Conservation (phyloP, 2,888 invertebrate genomes). For the Hyles lineata region DNA sequence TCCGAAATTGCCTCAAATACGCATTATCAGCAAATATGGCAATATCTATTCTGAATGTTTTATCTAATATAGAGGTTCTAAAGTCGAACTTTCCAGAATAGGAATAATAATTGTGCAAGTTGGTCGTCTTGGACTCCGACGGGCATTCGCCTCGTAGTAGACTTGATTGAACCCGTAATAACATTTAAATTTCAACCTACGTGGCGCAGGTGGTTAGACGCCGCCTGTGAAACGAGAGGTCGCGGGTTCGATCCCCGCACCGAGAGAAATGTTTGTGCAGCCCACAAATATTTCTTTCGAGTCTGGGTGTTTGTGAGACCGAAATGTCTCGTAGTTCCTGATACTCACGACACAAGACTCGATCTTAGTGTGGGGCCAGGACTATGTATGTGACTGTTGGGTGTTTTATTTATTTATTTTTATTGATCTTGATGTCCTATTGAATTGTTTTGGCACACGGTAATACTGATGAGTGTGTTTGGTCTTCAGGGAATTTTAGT, state of each 20-base stretch:
- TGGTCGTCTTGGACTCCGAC: conserved; percentile 34
- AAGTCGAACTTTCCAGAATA: conserved; percentile 35
- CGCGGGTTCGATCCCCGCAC: too few species aligned
- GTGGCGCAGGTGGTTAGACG: too few species aligned
- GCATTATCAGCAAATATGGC: conserved; percentile 7
- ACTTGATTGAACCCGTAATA: conserved; percentile 36
- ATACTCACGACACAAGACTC: too few species aligned
- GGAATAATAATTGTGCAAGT: conserved; percentile 48
- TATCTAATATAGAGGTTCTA: conserved; percentile 26
- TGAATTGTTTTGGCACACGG: not conserved
- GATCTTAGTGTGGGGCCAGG: too few species aligned
- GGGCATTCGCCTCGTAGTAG: conserved; percentile 34
- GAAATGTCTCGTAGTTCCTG: too few species aligned
- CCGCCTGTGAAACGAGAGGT: too few species aligned
- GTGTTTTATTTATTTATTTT: too few species aligned
- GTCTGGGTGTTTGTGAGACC: too few species aligned
- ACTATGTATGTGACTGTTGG: too few species aligned
- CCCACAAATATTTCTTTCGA: too few species aligned
- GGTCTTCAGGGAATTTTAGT: not conserved
- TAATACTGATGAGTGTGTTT: not conserved
- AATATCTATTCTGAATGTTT: conserved; percentile 22
- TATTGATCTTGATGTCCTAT: not conserved
- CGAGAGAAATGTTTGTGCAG: too few species aligned
- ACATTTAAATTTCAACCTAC: conserved; percentile 19
- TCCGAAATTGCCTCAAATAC: not conserved